A percentile compares a stretch with the other conserved stretches of the same genome.
Conservation (phyloP, 1,140 invertebrate species). For the Calosoma granatense region DNA sequence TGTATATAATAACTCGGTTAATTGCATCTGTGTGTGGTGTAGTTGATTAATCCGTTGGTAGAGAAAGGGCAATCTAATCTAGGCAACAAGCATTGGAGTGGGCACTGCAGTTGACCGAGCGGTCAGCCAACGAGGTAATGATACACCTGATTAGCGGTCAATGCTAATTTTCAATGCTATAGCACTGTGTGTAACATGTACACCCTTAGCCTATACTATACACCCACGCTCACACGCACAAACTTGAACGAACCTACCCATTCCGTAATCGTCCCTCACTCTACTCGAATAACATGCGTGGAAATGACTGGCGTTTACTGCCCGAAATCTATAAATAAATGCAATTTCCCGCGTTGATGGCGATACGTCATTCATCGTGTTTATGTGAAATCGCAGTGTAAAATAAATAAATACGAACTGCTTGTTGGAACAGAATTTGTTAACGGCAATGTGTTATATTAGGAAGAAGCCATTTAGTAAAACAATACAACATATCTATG, state of each 20-base stretch:
- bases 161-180: slow-evolving; percentile 3
- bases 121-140: slow-evolving; percentile 3
- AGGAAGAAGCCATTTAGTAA: too few relatives aligned
- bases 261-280: too few relatives aligned
- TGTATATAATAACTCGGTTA: not conserved
- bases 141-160: slow-evolving; percentile 6
- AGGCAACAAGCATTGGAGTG: not conserved
- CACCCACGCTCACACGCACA: not conserved
- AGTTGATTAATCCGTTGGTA: not conserved
- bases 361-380: not conserved
- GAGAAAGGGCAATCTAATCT: slow-evolving; percentile 2
- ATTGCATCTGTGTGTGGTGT: not conserved
- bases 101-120: not conserved
- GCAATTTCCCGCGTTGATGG: too few relatives aligned
- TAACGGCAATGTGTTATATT: too few relatives aligned
- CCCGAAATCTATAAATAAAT: too few relatives aligned
- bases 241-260: too few relatives aligned
- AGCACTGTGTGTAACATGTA: not conserved
- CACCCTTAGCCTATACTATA: not conserved
- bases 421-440: too few relatives aligned
- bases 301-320: too few relatives aligned
- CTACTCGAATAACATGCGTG: too few relatives aligned
- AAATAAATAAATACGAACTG: not conserved
- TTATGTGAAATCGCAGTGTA: not conserved
- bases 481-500: too few relatives aligned